These are phyloP conservation scores for Microctonus hyperodae DNA, from an alignment of 2,888 invertebrate species.

Conservation along the genomic window DNA sequence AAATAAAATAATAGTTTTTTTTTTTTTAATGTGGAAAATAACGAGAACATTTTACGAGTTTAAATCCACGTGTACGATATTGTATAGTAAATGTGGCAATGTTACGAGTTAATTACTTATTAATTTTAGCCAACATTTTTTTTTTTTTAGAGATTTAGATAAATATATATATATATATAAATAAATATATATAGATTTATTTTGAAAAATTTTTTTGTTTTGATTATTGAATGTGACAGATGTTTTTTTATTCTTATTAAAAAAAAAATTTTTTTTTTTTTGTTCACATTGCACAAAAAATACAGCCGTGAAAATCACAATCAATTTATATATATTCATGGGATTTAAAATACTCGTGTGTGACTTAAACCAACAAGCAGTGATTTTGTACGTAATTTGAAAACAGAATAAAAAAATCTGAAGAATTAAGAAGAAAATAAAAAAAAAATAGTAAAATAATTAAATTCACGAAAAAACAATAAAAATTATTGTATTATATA, in stretches of 20 bases:
- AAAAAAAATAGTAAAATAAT: neutral
- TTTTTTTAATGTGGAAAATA: neutral
- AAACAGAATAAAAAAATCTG: neutral
- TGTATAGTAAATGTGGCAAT: constrained; percentile 54
- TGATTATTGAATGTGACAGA: neutral
- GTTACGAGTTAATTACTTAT: constrained; percentile 59
- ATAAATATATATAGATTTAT: constrained; percentile 39
- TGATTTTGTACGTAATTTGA: neutral
- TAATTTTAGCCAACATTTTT: constrained; percentile 28
- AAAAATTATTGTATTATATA: constrained; percentile 18
- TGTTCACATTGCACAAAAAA: neutral
- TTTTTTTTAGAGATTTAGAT: constrained; percentile 36
- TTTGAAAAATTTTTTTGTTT: constrained; percentile 11
- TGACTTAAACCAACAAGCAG: neutral
- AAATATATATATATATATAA: constrained; percentile 42
- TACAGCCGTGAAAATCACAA: neutral
- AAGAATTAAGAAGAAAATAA: neutral
- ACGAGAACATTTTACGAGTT: constrained; percentile 8
- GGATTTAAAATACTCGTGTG: neutral
- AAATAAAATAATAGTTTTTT: neutral
- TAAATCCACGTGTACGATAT: constrained; percentile 30
- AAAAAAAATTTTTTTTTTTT: neutral
- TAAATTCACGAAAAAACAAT: constrained; percentile 38
- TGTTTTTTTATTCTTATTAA: constrained; percentile 15
- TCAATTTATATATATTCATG: neutral